phyloP scores from a whole-genome alignment of 2,113 vertebrate genomes.

The Hylia prasina region DNA sequence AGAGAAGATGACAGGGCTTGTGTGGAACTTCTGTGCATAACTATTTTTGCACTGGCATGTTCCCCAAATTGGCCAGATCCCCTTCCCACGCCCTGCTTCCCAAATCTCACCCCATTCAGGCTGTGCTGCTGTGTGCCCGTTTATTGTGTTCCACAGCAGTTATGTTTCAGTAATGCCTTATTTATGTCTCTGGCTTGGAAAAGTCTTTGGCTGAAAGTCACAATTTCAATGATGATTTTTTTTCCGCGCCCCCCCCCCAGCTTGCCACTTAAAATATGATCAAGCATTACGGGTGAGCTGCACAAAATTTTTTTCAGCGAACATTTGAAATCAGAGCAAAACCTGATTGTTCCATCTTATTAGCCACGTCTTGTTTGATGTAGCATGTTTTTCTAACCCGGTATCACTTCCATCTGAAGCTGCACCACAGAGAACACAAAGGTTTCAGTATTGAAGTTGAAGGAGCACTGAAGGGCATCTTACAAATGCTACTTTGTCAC shows the following conservation, averaged over 20 bases:
- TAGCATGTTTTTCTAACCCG: conserved; percentile 40
- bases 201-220: conserved; percentile 43
- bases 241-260: too few species aligned
- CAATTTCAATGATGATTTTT: neutral
- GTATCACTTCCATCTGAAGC: conserved; percentile 42
- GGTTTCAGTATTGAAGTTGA: conserved; percentile 41
- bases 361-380: conserved; percentile 14
- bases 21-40: neutral
- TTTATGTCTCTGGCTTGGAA: neutral
- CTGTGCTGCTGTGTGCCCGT: neutral
- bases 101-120: neutral
- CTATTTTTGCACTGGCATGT: neutral
- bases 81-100: conserved; percentile 4
- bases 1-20: neutral
- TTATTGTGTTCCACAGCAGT: neutral
- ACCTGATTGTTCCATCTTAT: conserved; percentile 17
- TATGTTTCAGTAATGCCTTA: neutral
- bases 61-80: neutral
- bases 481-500: conserved; percentile 48
- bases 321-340: conserved; percentile 50
- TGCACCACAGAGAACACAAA: conserved; percentile 40
- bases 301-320: neutral
- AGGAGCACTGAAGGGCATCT: conserved; percentile 35
- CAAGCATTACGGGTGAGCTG: conserved; percentile 1
- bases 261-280: conserved; percentile 20